phyloP scores from a whole-genome alignment of 1,140 invertebrate genomes.

The Muscidifurax raptorellus region DNA sequence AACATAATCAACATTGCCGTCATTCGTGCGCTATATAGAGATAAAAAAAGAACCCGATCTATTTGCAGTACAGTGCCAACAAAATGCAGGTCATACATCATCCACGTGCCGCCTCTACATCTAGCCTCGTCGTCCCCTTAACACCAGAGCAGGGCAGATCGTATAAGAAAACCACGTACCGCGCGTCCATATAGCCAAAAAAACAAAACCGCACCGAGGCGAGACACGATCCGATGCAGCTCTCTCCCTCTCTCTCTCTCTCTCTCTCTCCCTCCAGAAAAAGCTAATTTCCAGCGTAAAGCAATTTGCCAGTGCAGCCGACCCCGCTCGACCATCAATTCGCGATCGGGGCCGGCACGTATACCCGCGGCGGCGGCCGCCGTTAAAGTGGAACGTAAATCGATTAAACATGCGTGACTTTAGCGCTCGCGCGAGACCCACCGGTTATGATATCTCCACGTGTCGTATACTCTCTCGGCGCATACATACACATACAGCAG shows the following conservation, averaged over 20 bases:
- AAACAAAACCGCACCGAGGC: neutral
- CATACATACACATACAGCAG: neutral
- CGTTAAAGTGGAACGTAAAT: constrained; percentile 62
- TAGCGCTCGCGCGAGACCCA: constrained; percentile 40
- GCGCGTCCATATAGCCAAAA: neutral
- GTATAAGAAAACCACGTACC: neutral
- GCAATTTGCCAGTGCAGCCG: constrained; percentile 36
- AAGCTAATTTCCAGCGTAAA: constrained; percentile 37
- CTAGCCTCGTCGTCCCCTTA: neutral
- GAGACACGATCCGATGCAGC: neutral
- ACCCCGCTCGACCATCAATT: constrained; percentile 32
- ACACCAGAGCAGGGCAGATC: neutral
- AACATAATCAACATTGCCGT: no score
- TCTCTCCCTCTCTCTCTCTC: neutral
- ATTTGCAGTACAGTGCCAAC: no score
- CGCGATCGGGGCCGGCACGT: neutral
- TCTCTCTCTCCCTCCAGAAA: neutral
- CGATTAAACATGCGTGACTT: constrained; percentile 62
- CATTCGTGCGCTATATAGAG: no score
- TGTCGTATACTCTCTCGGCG: neutral
- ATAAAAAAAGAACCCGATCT: no score
- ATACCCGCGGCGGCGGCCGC: neutral
- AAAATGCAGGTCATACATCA: neutral
- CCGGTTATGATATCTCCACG: constrained; percentile 62
- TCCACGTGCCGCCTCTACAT: neutral